phyloP scores from a whole-genome alignment of 2,113 vertebrate species.

The Genyomyrus donnyi region DNA sequence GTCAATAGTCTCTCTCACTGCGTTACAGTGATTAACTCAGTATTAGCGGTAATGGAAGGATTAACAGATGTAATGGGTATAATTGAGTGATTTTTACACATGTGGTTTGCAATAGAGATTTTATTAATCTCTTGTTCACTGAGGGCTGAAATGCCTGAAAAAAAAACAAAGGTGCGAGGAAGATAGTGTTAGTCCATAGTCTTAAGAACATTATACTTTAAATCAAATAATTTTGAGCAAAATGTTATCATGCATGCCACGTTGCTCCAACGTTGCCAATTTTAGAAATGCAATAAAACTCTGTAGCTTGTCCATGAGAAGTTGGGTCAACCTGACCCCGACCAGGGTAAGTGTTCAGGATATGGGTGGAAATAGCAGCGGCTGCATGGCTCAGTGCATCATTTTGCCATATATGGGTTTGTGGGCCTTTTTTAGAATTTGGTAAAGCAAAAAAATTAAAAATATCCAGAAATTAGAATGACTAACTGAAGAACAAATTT shows the following conservation, averaged over 20 bases:
- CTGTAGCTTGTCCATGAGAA: background rate
- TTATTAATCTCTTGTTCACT: background rate
- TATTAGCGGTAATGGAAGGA: background rate
- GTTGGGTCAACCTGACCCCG: background rate
- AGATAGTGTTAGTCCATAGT: background rate
- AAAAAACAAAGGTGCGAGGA: background rate
- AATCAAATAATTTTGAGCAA: background rate
- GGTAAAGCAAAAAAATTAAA: background rate
- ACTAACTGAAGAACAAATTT: background rate
- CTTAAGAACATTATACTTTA: background rate
- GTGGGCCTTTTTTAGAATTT: background rate
- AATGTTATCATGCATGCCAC: background rate
- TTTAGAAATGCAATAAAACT: background rate
- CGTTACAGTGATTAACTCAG: background rate
- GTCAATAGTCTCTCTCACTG: background rate
- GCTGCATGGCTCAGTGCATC: background rate
- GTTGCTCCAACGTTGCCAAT: background rate
- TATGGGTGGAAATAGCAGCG: background rate
- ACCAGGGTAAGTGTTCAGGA: background rate
- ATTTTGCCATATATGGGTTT: background rate
- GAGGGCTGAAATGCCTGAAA: background rate
- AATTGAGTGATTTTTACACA: constrained; percentile 2
- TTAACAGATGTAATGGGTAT: background rate
- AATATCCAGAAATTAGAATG: background rate
- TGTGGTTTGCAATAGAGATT: constrained; percentile 4